Base-by-base conservation (phyloP, 2,888 invertebrate species). In the Entomobrya proxima region DNA sequence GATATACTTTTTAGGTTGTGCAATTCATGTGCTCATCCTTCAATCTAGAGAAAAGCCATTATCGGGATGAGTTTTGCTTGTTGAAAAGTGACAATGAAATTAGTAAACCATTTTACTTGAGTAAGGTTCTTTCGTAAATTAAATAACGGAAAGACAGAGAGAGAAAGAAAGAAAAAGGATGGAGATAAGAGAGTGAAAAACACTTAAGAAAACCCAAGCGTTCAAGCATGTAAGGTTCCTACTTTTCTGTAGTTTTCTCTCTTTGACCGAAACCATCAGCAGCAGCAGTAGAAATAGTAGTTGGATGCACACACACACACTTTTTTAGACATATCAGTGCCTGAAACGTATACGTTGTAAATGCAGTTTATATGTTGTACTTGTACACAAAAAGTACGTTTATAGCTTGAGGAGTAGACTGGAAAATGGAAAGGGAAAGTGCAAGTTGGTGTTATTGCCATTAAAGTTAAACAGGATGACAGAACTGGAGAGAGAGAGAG, bases 401-500 rank as follows among this genome's bases (percentile, higher is more conserved):
- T n/a, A 78, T 72, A 47, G 55, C 75, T 80, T 80, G 21, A 75
- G 61, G 52, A 85, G 72, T 75, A 58, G 72, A 67, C 74, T 35
- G n/a, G n/a, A 82, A 86, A 86, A 86, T 86, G 86, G 78, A 74
- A 55, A 52, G 80, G 82, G 69, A 82, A 75, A 82, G 82, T 82
- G 78, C 82, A 86, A 82, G 82, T 83, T 79, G 83, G 52, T 83
- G 83, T 86, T 83, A 79, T 86, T 83, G 75, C 80, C 86, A 86
- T 86, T 86, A 83, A 83, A 78, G 79, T 79, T 74, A 79, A 83
- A 83, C 83, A 79, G 64, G 79, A 78, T 78, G 79, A 86, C 77
- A 50, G 74, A 77, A 75, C 27, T 30, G 35, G 55, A 67, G 64
- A 47, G 40, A 44, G 64, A 47, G 76, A 84, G 58, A 18, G 50